A percentile compares a stretch with the other conserved stretches of the same genome.
Conservation (phyloP, 1,140 invertebrate species). For the Ceratosolen fusciceps region DNA sequence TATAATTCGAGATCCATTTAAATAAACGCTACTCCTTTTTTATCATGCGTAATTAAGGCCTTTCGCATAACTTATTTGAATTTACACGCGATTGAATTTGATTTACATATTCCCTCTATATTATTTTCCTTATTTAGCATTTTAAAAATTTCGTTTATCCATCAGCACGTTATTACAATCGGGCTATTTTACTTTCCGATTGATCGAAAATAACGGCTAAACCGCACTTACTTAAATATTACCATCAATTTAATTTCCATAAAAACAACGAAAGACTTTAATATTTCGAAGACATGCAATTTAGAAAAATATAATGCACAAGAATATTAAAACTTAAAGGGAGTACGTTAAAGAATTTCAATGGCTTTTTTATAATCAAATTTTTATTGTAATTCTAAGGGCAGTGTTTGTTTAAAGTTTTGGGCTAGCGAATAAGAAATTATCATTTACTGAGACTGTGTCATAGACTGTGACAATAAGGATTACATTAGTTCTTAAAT, state of each 20-base stretch:
- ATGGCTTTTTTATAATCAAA: too few species aligned
- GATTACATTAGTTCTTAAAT: too few species aligned
- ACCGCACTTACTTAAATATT: background rate
- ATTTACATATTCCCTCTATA: slow-evolving; percentile 35
- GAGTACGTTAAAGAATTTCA: too few species aligned
- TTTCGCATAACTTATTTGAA: slow-evolving; percentile 36
- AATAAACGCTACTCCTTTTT: slow-evolving; percentile 33
- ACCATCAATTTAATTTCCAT: background rate
- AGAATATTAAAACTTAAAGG: too few species aligned
- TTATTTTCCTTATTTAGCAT: slow-evolving; percentile 14
- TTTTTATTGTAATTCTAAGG: too few species aligned
- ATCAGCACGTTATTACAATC: background rate
- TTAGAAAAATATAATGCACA: background rate
- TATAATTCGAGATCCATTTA: slow-evolving; percentile 27
- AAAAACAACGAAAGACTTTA: background rate
- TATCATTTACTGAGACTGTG: too few species aligned
- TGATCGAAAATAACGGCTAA: background rate
- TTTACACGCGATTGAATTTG: slow-evolving; percentile 39
- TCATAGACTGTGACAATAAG: too few species aligned
- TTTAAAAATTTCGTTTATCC: slow-evolving; percentile 14
- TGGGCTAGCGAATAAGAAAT: too few species aligned
- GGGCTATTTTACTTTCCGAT: background rate
- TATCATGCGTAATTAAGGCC: slow-evolving; percentile 38
- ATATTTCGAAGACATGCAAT: background rate
- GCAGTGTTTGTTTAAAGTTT: too few species aligned